Base-by-base conservation (phyloP, 2,797 vertebrate species). In the Hydrolagus colliei region DNA sequence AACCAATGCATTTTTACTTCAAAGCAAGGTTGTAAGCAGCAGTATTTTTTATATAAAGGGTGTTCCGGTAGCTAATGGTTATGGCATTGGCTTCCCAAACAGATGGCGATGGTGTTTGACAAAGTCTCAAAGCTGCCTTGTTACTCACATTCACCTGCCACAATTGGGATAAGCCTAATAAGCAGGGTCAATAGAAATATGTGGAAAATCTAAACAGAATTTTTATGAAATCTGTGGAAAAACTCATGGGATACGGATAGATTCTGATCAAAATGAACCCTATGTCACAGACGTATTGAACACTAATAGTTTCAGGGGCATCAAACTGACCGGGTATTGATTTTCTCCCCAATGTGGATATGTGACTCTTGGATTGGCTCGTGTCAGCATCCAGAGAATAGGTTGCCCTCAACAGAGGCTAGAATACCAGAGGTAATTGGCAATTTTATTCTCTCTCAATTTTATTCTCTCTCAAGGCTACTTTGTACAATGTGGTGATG, bases 171-270 rank as follows among this genome's bases (percentile, higher is more conserved):
- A 12, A 32, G 32, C 6, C 67, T n/a, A 84, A 79, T 79, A 59
- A 82, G 62, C 14, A 67, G 35, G 18, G 65, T 84, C 27, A 84
- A 68, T n/a, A 20, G 7, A 67, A 82, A 67, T 82, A 68, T 84
- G 32, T 20, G 4, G 32, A 71, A 84, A 52, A 35, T 4, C 63
- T 71, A 41, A 35, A 52, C 7, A 35, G 6, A 84, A 71, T 41
- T 0, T 12, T 18, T 35, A 18, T 71, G 67, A 32, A 52, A 84
- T 41, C 52, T 77, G 18, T 52, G 16, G 41, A 67, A 68, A 22
- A 84, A 4, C 41, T 3, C 41, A 52, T 52, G 41, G 41, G 41
- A 52, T 18, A 13, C 20, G 32, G 9, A 68, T 84, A 22, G 68
- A 84, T 41, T 84, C 1, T 2, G 14, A n/a, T 41, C 65, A 68